Evolutionary conservation across 2,113 vertebrate genomes (phyloP).

Genomic region (Procavia capensis): DNA sequence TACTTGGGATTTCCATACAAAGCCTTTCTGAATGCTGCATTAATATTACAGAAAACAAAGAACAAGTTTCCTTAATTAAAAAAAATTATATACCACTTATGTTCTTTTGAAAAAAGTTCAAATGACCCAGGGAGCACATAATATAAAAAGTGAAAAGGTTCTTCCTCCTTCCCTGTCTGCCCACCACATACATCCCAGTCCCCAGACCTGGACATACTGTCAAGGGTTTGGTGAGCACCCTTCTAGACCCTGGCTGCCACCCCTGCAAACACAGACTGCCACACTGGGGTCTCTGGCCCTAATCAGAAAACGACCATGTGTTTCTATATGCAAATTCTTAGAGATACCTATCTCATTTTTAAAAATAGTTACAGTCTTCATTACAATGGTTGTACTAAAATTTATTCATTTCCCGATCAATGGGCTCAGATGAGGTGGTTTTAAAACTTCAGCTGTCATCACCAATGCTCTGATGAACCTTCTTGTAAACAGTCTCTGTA

Average conservation of each 20-base stretch:
- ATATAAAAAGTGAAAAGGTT: not conserved
- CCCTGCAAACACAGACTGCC: too few species aligned
- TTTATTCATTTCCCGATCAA: not conserved
- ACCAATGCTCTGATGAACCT: not conserved
- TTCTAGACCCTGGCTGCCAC: fast-evolving
- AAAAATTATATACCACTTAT: not conserved
- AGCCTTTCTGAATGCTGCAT: not conserved
- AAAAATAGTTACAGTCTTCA: fast-evolving
- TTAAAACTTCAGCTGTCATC: not conserved
- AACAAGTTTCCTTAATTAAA: not conserved
- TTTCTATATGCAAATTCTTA: not conserved
- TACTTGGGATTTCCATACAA: not conserved
- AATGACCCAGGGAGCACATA: not conserved
- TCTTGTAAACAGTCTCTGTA: too few species aligned
- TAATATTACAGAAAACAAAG: not conserved
- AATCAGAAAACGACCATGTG: not conserved
- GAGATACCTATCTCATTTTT: fast-evolving
- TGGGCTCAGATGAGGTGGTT: not conserved
- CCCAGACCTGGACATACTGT: too few species aligned
- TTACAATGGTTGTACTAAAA: fast-evolving
- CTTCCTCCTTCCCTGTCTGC: not conserved
- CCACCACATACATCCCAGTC: fast-evolving
- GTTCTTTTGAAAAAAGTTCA: not conserved
- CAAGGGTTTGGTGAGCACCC: not conserved
- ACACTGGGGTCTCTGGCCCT: fast-evolving